phyloP scores from a whole-genome alignment of 1,140 invertebrate genomes.

The Drosophila pseudoobscura region DNA sequence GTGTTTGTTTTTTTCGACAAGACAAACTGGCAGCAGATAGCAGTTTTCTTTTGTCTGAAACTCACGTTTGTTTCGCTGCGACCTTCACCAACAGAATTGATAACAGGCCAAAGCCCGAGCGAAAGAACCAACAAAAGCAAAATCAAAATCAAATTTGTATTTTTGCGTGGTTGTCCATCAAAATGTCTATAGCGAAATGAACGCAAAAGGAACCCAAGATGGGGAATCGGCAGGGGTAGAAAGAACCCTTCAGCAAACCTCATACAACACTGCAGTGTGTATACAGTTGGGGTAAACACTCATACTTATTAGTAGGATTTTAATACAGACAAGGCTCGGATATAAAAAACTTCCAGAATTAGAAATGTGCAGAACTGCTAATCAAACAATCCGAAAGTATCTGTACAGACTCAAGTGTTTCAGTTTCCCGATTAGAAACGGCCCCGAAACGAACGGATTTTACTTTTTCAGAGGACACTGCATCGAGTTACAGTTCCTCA shows the following conservation, averaged over 20 bases:
- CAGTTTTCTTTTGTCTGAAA: not conserved
- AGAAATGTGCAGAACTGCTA: no score
- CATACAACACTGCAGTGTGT: conserved; percentile 3
- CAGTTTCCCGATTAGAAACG: no score
- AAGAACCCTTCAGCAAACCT: conserved; percentile 8
- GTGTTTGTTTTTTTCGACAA: conserved; percentile 38
- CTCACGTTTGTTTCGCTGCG: no score
- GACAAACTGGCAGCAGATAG: conserved; percentile 47
- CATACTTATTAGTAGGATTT: no score
- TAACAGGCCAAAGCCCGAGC: conserved; percentile 18
- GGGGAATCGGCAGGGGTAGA: not conserved
- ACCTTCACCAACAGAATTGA: conserved; percentile 43
- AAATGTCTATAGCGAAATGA: conserved; percentile 38
- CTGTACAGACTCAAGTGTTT: no score
- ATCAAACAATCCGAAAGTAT: no score
- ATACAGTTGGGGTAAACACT: no score
- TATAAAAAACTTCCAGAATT: conserved; percentile 18
- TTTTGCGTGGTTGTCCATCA: not conserved
- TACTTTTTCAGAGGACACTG: no score
- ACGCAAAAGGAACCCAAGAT: conserved; percentile 25
- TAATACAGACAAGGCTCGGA: no score
- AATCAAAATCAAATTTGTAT: conserved; percentile 22
- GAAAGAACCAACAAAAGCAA: conserved; percentile 16
- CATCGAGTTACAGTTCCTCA: not conserved
- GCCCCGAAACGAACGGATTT: no score